Conservation (phyloP, 2,888 invertebrate species). For the Germaria angustata region DNA sequence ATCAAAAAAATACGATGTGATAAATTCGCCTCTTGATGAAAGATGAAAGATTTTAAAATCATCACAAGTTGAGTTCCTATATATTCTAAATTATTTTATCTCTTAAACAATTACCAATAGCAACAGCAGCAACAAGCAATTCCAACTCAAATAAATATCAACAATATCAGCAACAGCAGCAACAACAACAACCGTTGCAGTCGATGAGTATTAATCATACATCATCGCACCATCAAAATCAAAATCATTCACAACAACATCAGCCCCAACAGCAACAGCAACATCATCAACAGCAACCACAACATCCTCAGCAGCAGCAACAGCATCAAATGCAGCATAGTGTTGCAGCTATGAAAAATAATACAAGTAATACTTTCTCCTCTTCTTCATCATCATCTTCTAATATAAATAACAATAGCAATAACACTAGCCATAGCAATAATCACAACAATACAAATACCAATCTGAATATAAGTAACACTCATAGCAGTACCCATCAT, state of each 20-base stretch:
- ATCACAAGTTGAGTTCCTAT: not conserved
- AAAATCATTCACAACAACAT: conserved; percentile 68
- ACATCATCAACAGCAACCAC: conserved; percentile 64
- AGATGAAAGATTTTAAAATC: not conserved
- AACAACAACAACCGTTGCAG: conserved; percentile 70
- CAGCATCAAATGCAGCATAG: conserved; percentile 68
- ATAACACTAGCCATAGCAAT: conserved; percentile 68
- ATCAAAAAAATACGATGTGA: not conserved
- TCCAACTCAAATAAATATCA: conserved; percentile 80
- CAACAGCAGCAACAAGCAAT: conserved; percentile 80
- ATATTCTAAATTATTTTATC: conserved; percentile 35
- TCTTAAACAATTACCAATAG: conserved; percentile 55
- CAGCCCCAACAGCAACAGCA: conserved; percentile 80
- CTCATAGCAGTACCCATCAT: conserved; percentile 60
- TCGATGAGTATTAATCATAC: conserved; percentile 42
- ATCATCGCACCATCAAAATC: conserved; percentile 63
- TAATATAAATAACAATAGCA: conserved; percentile 63
- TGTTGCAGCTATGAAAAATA: conserved; percentile 67
- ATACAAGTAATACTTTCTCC: conserved; percentile 65
- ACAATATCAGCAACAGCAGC: conserved; percentile 70
- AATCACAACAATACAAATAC: conserved; percentile 64
- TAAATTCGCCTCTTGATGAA: not conserved
- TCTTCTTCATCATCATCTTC: conserved; percentile 57
- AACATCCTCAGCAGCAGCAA: conserved; percentile 66
- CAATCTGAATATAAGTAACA: conserved; percentile 73